A percentile compares a stretch with the other conserved stretches of the same genome.
Conservation (phyloP, 2,797 vertebrate species). For the Tiaroga cobitis region DNA sequence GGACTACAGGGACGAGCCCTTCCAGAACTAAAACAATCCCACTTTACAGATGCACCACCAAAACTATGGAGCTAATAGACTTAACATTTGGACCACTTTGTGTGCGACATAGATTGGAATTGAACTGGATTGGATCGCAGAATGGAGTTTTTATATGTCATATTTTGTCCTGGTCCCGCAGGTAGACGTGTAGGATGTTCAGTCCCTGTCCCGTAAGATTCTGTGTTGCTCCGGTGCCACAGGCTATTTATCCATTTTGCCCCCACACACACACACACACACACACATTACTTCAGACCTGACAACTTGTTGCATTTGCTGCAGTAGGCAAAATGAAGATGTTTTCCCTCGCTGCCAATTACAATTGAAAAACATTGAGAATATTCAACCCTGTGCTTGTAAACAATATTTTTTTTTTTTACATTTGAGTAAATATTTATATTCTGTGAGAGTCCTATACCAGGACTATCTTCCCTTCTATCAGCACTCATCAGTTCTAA, state of each 20-base stretch:
- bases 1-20: neutral
- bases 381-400: neutral
- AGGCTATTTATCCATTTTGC: neutral
- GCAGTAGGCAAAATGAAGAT: neutral
- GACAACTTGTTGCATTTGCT: neutral
- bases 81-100: neutral
- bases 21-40: neutral
- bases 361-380: neutral
- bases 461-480: too few species aligned
- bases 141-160: neutral
- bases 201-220: neutral
- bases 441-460: too few species aligned
- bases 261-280: neutral
- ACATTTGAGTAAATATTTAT: too few species aligned
- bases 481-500: too few species aligned
- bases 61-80: neutral
- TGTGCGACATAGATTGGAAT: neutral
- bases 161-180: neutral
- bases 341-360: neutral
- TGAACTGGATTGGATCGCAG: neutral
- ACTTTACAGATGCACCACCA: neutral
- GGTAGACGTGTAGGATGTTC: neutral
- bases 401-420: neutral
- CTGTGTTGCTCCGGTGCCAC: neutral
- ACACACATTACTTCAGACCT: neutral